phyloP scores from a whole-genome alignment of 64 coral and sea anemone genomes.

The Hydrozoanthus tunicans region DNA sequence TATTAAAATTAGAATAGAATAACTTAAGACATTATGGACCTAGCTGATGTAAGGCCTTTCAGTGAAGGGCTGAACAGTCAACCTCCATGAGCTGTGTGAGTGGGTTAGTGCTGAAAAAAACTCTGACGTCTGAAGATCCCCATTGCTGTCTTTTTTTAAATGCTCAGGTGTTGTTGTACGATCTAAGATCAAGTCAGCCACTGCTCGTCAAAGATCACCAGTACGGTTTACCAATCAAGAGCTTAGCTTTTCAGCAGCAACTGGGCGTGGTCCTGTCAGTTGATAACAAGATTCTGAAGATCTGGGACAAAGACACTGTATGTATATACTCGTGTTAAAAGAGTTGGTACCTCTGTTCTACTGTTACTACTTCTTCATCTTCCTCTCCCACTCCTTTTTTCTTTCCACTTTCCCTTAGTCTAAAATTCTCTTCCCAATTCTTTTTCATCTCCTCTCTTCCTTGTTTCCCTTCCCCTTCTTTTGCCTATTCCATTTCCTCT shows the following conservation, averaged over 20 bases:
- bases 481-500: too few species aligned
- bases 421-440: too few species aligned
- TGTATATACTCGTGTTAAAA: neutral
- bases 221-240: constrained; percentile 97
- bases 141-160: neutral
- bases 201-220: constrained; percentile 96
- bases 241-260: constrained; percentile 87
- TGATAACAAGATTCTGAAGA: constrained; percentile 96
- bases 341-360: too few species aligned
- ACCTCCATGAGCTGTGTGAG: neutral
- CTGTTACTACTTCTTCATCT: too few species aligned
- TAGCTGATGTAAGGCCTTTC: too few species aligned
- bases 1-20: too few species aligned
- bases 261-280: constrained; percentile 84
- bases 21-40: too few species aligned
- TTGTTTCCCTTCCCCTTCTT: too few species aligned
- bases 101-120: neutral
- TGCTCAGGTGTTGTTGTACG: constrained; percentile 84
- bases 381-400: too few species aligned
- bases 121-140: neutral
- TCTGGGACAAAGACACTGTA: constrained; percentile 98
- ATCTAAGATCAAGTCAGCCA: constrained; percentile 89
- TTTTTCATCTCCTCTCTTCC: too few species aligned
- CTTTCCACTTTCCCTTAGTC: too few species aligned
- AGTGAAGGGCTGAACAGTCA: too few species aligned